Base-by-base conservation (phyloP, 2,888 invertebrate species). In the Achlya flavicornis region DNA sequence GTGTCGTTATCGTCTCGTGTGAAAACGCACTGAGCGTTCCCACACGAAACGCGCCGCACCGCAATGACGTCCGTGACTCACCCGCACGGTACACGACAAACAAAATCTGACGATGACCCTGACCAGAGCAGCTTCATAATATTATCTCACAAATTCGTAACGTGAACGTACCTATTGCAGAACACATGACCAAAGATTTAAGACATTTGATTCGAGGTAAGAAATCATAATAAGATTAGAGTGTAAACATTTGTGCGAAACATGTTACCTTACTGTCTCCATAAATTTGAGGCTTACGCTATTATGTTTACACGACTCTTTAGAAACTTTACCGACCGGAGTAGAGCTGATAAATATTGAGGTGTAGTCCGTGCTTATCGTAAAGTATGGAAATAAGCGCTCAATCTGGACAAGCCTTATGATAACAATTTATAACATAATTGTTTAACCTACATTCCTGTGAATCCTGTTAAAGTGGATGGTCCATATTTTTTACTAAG, bases 361-460 rank as follows among this genome's bases (percentile, higher is more conserved):
- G 8, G 26, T 60, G 38, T 19, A 14, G 58, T 32, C 58, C 57
- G 63, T 58, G 64, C 61, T 58, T 61, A 64, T 62, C 64, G 64
- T 72, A 66, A 71, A 68, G 70, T 73, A 68, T 75, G 66, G 65
- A 71, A 74, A 75, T 73, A 68, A 66, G 70, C 71, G 70, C 73
- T 71, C 70, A 71, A 76, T 76, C 74, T 73, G 72, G 70, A 73
- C 74, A 76, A 75, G 70, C 77, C 79, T 80, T 78, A 78, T 78
- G 88, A 87, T 88, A 89, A 87, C 81, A 82, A 72, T 87, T 86
- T 87, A 88, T 81, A 77, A 75, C 80, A 74, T 76, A 76, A 78
- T 87, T 46, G 33, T 14, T 16, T 86, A 86, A 84, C 87, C 88
- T 78, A 87, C 78, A 83, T 87, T 79, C 73, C 69, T 68, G 66